Base-by-base conservation (phyloP, 2,888 invertebrate species). In the Tachystola acroxantha region DNA sequence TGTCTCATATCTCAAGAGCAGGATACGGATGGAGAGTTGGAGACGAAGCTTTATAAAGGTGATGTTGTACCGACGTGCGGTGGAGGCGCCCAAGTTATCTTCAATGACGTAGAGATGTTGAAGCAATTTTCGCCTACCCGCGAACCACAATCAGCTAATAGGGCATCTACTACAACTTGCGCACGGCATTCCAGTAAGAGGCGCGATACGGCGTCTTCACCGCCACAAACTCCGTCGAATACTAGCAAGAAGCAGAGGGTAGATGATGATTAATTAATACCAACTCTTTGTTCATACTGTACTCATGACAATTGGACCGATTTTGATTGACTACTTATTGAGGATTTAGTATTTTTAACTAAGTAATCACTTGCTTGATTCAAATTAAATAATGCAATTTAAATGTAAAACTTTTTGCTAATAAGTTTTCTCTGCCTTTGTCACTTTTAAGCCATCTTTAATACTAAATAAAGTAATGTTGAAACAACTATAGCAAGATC, bases 31-130 rank as follows among this genome's bases (percentile, higher is more conserved):
- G 99, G 99, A 0, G 97, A 97, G 62, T 81, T 99, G 2, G 96
- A 97, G 73, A 99, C 98, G 0, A 95, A 95, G 57, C 68, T 98
- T 10, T 96, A 95, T 66, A 99, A 97, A 91, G 98, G 94, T 9
- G 96, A 98, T 68, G 94, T 99, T 2, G 90, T 98, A 1, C 96
- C 96, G 0, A 99, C 99, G 0, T 92, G 93, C 39, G 95, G 96
- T 1, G 99, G 99, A 0, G 99, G 99, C 0, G 95, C 97, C 0
- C 97, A 98, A 63, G 94, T 99, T 0, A 93, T 98, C 14, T 97
- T 99, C 67, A 94, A 95, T 53, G 98, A 98, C 73, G 94, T 99
- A 1, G 99, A 99, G 71, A 92, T 93, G 64, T 70, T 98, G 6
- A 92, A 91, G 47, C 96, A 96, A 63, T 90, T 91, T 57, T 95